phyloP scores from a whole-genome alignment of 2,888 invertebrate genomes.

The Cephus rjabovi region DNA sequence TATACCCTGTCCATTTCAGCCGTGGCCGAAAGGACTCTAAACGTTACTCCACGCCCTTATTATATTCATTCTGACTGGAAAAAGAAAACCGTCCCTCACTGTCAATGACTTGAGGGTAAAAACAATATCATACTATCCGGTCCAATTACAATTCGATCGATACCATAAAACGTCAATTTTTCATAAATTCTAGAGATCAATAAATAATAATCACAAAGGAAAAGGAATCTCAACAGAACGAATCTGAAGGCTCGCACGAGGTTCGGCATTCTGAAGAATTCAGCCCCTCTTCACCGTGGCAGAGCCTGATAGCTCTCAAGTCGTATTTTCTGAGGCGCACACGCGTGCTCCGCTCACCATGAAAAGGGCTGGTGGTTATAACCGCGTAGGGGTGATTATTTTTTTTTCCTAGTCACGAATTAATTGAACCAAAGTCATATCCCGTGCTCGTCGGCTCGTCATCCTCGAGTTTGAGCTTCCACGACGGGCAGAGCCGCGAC shows the following conservation, averaged over 20 bases:
- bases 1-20: conserved; percentile 34
- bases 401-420: conserved; percentile 46
- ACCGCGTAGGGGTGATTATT: conserved; percentile 13
- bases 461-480: background rate
- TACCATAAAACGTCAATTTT: too few species aligned
- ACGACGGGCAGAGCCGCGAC: conserved; percentile 15
- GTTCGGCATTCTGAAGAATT: too few species aligned
- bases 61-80: background rate
- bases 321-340: background rate
- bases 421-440: conserved; percentile 52
- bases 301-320: background rate
- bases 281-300: too few species aligned
- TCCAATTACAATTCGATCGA: background rate
- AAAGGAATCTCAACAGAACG: background rate
- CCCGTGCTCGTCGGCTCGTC: conserved; percentile 9
- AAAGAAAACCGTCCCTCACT: background rate
- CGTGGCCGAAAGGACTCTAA: background rate
- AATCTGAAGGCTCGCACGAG: too few species aligned
- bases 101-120: background rate
- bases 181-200: too few species aligned
- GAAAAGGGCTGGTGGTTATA: conserved; percentile 5
- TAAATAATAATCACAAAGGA: background rate
- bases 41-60: background rate
- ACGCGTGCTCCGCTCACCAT: conserved; percentile 10
- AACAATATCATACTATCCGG: background rate